These are phyloP conservation scores for Pardosa pseudoannulata DNA, from an alignment of 2,888 invertebrate species.

Conservation along the genomic window DNA sequence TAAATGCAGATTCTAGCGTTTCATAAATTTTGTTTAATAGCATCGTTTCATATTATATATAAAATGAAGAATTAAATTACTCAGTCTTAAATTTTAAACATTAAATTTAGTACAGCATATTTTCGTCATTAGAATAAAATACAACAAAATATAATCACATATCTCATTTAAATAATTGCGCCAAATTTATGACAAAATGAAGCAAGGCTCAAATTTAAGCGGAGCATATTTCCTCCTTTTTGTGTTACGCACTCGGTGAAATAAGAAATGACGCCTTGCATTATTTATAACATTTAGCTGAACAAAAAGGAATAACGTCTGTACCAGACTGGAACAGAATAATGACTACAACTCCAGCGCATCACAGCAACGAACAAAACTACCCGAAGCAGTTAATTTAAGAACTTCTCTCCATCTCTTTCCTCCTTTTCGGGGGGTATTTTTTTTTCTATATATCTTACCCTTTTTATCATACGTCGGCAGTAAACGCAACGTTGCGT, in stretches of 20 bases:
- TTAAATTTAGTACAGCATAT: too few species aligned
- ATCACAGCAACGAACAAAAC: neutral
- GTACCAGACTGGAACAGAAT: neutral
- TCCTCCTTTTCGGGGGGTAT: slow-evolving; percentile 3
- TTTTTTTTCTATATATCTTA: slow-evolving; percentile 18
- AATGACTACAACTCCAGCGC: slow-evolving; percentile 4
- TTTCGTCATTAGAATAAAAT: too few species aligned
- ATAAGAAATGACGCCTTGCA: neutral
- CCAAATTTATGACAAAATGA: neutral
- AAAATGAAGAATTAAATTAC: too few species aligned
- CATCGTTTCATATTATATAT: too few species aligned
- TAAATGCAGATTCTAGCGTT: too few species aligned
- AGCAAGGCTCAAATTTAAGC: neutral
- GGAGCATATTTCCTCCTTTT: neutral
- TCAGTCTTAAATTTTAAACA: too few species aligned
- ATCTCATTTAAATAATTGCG: too few species aligned
- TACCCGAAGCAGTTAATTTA: slow-evolving; percentile 23
- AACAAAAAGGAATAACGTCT: neutral
- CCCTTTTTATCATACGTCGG: neutral
- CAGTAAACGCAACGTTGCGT: slow-evolving; percentile 63
- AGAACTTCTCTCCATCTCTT: neutral
- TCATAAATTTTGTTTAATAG: too few species aligned
- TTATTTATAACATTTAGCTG: neutral
- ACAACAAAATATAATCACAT: too few species aligned
- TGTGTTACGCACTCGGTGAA: neutral